These are phyloP conservation scores for Acestrorhynchus altus DNA, from an alignment of 2,797 vertebrate genomes.

Conservation along the genomic window DNA sequence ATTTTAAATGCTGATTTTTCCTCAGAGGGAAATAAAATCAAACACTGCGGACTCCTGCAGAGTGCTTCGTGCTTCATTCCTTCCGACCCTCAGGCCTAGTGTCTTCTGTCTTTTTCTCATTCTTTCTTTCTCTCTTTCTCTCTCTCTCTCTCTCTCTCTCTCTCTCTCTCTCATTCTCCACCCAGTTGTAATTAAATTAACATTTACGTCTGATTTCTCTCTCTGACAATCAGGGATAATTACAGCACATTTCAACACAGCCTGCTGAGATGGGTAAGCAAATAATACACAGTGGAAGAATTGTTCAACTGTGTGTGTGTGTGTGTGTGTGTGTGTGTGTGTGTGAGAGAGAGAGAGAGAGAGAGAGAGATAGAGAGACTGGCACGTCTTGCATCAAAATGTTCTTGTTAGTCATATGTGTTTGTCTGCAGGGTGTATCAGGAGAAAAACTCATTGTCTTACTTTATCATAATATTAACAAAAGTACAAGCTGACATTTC, in stretches of 20 bases:
- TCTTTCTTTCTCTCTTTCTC: conserved; percentile 31
- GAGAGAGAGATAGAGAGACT: too few species aligned
- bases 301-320: conserved; percentile 20
- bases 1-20: conserved; percentile 35
- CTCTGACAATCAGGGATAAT: conserved; percentile 57
- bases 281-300: conserved; percentile 44
- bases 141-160: neutral
- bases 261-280: conserved; percentile 62
- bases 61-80: conserved; percentile 46
- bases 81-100: conserved; percentile 20
- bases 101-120: conserved; percentile 28
- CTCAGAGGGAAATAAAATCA: conserved; percentile 32
- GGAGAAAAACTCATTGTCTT: neutral
- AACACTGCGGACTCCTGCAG: conserved; percentile 28
- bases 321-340: conserved; percentile 37
- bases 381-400: conserved; percentile 33
- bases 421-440: neutral
- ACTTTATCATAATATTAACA: neutral
- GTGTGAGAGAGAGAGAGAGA: too few species aligned
- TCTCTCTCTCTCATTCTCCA: neutral
- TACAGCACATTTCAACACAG: conserved; percentile 48
- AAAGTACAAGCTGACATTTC: neutral
- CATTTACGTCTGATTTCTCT: conserved; percentile 50
- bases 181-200: conserved; percentile 49
- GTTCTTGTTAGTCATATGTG: conserved; percentile 9